Evolutionary conservation across 2,797 vertebrate genomes (phyloP).

Genomic region (Anabas testudineus): DNA sequence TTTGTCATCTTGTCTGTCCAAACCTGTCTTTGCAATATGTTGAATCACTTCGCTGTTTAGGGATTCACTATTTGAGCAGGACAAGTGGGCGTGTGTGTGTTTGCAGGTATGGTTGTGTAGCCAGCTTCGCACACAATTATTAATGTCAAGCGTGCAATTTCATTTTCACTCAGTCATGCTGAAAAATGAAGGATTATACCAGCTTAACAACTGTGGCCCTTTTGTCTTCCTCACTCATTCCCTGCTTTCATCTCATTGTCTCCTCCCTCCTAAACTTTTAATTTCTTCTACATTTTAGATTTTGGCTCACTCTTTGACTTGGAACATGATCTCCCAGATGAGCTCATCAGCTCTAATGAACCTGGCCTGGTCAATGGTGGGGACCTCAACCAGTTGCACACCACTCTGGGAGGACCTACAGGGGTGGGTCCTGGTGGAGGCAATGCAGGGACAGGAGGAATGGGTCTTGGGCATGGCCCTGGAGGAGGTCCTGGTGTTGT

Average conservation of each 20-base stretch:
- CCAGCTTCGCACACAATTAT: slow-evolving; percentile 13
- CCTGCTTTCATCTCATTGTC: slow-evolving; percentile 20
- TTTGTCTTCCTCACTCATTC: slow-evolving; percentile 24
- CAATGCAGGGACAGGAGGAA: slow-evolving; percentile 69
- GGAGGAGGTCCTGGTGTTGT: slow-evolving; percentile 74
- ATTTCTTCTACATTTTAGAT: slow-evolving; percentile 84
- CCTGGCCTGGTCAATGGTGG: slow-evolving; percentile 92
- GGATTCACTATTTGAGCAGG: background rate
- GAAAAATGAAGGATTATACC: slow-evolving; percentile 56
- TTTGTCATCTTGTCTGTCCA: slow-evolving; percentile 34
- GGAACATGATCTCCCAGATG: slow-evolving; percentile 98
- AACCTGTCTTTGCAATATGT: slow-evolving; percentile 35
- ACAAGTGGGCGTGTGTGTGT: slow-evolving; percentile 23
- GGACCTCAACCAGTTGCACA: slow-evolving; percentile 95
- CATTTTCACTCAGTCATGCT: slow-evolving; percentile 58
- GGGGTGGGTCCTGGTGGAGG: slow-evolving; percentile 76
- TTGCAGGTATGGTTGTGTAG: slow-evolving; percentile 22
- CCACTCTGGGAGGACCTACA: slow-evolving; percentile 85
- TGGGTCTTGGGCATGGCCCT: slow-evolving; percentile 77
- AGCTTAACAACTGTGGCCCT: slow-evolving; percentile 43
- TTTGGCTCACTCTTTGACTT: slow-evolving; percentile 96
- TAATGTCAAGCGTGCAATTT: slow-evolving; percentile 44
- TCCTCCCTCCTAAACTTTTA: slow-evolving; percentile 49
- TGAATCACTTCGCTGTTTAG: slow-evolving; percentile 32
- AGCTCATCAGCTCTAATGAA: slow-evolving; percentile 95